Conservation (phyloP, 2,888 invertebrate genomes). For the Drosophila rellima region DNA sequence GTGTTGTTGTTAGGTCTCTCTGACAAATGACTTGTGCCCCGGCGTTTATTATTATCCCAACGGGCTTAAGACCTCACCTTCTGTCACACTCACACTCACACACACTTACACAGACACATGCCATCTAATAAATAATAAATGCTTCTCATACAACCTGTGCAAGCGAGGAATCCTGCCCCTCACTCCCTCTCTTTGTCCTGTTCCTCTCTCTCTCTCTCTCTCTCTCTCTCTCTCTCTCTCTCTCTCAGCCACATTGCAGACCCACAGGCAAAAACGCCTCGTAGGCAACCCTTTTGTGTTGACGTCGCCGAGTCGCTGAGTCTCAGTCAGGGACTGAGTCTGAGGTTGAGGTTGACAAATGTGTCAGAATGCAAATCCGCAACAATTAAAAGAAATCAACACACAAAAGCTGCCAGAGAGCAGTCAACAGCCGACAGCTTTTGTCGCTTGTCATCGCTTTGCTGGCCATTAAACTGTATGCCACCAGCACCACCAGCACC, state of each 20-base stretch:
- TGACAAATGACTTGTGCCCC: constrained; percentile 72
- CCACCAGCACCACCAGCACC: constrained; percentile 13
- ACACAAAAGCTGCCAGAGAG: constrained; percentile 75
- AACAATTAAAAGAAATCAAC: constrained; percentile 85
- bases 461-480: constrained; percentile 51
- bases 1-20: constrained; percentile 46
- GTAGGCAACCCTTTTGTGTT: constrained; percentile 55
- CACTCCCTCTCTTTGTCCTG: not conserved
- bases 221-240: not conserved
- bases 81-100: constrained; percentile 43
- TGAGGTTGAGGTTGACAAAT: constrained; percentile 85
- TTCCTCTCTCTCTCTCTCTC: not conserved
- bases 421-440: constrained; percentile 63
- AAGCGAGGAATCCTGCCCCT: constrained; percentile 39
- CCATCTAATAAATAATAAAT: constrained; percentile 77
- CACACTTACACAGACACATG: constrained; percentile 17
- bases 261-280: constrained; percentile 9
- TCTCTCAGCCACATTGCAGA: constrained; percentile 24
- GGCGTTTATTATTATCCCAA: constrained; percentile 78
- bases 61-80: constrained; percentile 64
- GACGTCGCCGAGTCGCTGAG: constrained; percentile 37
- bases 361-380: constrained; percentile 86
- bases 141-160: constrained; percentile 55
- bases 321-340: constrained; percentile 71
- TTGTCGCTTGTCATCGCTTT: constrained; percentile 65